Conservation (phyloP, 1,140 invertebrate species). For the Habropoda laboriosa region DNA sequence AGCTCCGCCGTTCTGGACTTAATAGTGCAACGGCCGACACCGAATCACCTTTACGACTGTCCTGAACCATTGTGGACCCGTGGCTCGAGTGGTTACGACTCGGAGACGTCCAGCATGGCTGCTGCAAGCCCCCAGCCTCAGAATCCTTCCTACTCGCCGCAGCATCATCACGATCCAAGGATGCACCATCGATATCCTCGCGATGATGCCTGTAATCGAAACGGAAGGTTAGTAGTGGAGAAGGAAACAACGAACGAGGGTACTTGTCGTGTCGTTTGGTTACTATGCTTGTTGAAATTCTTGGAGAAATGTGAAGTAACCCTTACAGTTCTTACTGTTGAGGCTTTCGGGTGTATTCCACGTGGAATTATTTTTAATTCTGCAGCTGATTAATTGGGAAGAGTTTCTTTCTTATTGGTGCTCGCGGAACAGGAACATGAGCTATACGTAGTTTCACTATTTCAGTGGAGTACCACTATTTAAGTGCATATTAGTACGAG, state of each 20-base stretch:
- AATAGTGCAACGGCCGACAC: conserved; percentile 75
- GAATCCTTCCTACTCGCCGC: conserved; percentile 70
- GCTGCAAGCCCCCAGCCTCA: conserved; percentile 71
- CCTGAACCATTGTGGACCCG: conserved; percentile 77
- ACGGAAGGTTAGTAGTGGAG: conserved; percentile 66
- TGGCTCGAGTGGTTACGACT: conserved; percentile 79
- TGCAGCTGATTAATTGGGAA: too few species aligned
- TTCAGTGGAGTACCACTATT: too few species aligned
- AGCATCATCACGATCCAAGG: conserved; percentile 65
- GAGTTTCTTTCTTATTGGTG: too few species aligned
- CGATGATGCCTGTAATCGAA: conserved; percentile 68
- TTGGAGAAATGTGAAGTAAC: too few species aligned
- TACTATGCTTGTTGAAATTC: too few species aligned
- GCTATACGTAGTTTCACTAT: too few species aligned
- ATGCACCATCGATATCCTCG: conserved; percentile 63
- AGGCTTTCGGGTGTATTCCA: too few species aligned
- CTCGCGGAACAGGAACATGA: too few species aligned
- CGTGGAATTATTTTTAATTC: too few species aligned
- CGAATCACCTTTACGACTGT: conserved; percentile 77
- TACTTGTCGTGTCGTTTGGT: too few species aligned
- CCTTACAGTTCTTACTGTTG: too few species aligned
- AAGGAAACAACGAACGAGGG: not conserved
- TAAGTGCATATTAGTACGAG: too few species aligned
- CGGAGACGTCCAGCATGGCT: conserved; percentile 75
- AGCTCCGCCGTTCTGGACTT: conserved; percentile 75